Evolutionary conservation across 1,140 invertebrate genomes (phyloP), one percentile per base, ranked within the genome.

Genomic region (Cotesia typhae): DNA sequence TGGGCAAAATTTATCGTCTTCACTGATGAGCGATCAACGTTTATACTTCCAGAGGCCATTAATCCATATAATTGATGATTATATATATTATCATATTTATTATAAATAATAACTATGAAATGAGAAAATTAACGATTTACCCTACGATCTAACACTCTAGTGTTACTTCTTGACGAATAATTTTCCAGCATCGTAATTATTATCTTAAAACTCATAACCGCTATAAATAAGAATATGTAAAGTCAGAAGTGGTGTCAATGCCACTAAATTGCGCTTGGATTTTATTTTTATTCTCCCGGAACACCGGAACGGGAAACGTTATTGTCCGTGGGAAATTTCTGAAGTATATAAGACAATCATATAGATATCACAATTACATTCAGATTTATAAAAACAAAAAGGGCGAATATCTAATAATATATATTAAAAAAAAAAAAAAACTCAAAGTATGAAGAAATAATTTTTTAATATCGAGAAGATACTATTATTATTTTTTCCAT

Each of bases 261-360:
- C 80, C 78, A 80, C 79, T 69, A 80, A 81, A 81, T 80, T 80
- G 74, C 78, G 60, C 71, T 72, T 70, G 77, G 78, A 74, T 77
- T 75, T 76, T 74, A 73, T 75, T 74, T 71, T 71, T 28, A 28
- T 28, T 28, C 28, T 17, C 35, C 53, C 35, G 35, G 51, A 53
- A 71, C 66, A 66, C 70, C 63, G 78, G 78, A 80, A 80, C 78
- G 77, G 70, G 74, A 80, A 73, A 70, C 74, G 68, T 17, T 59
- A 59, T 59, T 75, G 76, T 74, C 75, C 79, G 78, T 79, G 74
- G 75, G 79, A 80, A 80, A 41, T 67, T 68, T 20, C 38, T 38
- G 52, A 28, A 28, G 28, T 28, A 28, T 28, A 28, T 28, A 28
- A n/a, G 38, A 35, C 17, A 28, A 28, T 20, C 14, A 4, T 61